Conservation (phyloP, 2,888 invertebrate species). For the Neuroscelio doddi region DNA sequence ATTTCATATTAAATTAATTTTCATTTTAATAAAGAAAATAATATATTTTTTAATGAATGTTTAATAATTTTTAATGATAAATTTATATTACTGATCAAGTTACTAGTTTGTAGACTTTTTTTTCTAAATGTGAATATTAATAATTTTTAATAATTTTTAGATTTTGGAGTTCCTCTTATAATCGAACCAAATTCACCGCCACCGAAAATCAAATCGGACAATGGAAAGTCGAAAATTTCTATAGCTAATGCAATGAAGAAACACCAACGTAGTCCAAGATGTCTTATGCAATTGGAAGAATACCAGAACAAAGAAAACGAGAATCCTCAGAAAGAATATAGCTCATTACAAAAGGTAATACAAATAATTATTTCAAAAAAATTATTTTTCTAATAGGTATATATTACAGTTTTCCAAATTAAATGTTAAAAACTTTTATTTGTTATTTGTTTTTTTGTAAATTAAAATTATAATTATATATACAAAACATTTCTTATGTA, state of each 20-base stretch:
- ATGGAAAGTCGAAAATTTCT: constrained; percentile 63
- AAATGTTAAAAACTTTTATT: no score
- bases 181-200: constrained; percentile 58
- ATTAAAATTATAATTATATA: no score
- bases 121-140: background rate
- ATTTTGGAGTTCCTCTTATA: constrained; percentile 69
- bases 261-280: constrained; percentile 47
- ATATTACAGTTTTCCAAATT: no score
- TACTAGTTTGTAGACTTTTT: no score
- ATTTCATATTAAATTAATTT: no score
- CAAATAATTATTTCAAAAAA: no score
- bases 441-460: no score
- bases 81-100: no score
- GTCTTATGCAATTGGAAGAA: constrained; percentile 73
- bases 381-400: no score
- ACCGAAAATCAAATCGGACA: constrained; percentile 56
- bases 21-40: background rate
- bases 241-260: constrained; percentile 61
- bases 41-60: no score
- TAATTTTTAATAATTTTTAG: constrained; percentile 51
- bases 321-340: constrained; percentile 73
- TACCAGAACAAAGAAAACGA: constrained; percentile 82
- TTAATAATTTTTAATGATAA: no score
- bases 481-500: no score
- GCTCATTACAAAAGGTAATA: background rate